Evolutionary conservation across 2,888 invertebrate species (phyloP), one percentile per base, ranked within the genome.

Genomic region (Folsomia candida): DNA sequence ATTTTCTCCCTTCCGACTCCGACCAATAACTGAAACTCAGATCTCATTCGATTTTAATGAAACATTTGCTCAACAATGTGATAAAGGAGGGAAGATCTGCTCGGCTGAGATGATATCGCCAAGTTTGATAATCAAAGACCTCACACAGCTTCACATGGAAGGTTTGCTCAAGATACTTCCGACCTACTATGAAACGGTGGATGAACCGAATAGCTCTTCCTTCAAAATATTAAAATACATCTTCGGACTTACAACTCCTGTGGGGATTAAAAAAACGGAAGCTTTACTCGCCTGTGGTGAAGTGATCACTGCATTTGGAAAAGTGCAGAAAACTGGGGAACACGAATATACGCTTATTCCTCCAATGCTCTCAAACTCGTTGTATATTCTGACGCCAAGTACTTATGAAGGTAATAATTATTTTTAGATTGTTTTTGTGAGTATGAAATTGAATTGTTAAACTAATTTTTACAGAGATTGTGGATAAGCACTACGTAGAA

Each of bases 251-350:
- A n/a, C 68, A 22, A 58, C 68, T 29, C 26, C 61, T 20, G 37
- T 47, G 11, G 61, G 61, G 18, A 37, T 51, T 47, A n/a, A 68
- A 51, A 27, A 57, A 24, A 68, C 60, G 11, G 68, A 68, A 22
- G 61, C 26, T n/a, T 51, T 68, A 51, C 61, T 68, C 51, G 51
- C 61, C 2, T 60, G 60, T 20, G 26, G 61, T 9, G 61, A 68
- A 61, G 51, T 51, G 2, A 60, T 68, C 1, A 68, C 68, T 51
- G 68, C 68, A 3, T 26, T 68, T 18, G 68, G 68, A n/a, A 28
- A 61, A 20, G 61, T 68, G 26, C 47, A 28, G 6, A 61, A 25
- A 11, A 51, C 51, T 20, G 51, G 26, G 22, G 20, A 61, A 4
- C 61, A 61, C 0, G 25, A 59, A 11, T 68, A 61, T 61, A 27